Percentiles rank a stretch among this genome's conserved stretches.
phyloP scores from a whole-genome alignment of 2,113 vertebrate genomes.

The Labrus mixtus region DNA sequence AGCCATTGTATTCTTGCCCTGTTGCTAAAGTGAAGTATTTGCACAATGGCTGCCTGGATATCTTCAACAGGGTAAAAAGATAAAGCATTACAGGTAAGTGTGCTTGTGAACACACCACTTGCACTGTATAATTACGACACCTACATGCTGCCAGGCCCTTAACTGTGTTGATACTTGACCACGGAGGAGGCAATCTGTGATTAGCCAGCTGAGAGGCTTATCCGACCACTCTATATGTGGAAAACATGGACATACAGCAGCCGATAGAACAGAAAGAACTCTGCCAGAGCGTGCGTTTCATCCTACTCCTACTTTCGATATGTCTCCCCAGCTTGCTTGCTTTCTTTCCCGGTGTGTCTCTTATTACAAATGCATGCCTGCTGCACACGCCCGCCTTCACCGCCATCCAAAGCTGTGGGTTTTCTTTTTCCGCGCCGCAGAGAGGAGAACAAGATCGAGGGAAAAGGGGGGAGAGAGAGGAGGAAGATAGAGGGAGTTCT shows the following conservation, averaged over 20 bases:
- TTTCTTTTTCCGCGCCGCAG: conserved; percentile 52
- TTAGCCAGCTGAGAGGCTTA: conserved; percentile 58
- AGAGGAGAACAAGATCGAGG: conserved; percentile 25
- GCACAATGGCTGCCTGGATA: neutral
- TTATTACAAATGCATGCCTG: conserved; percentile 65
- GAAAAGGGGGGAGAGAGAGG: neutral
- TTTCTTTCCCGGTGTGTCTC: conserved; percentile 26
- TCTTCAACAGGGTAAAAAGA: neutral
- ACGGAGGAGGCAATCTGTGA: conserved; percentile 50
- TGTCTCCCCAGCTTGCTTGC: conserved; percentile 31
- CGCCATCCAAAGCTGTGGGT: conserved; percentile 50
- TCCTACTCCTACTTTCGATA: conserved; percentile 37
- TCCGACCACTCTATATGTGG: conserved; percentile 50
- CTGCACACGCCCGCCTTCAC: conserved; percentile 26
- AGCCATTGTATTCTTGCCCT: neutral
- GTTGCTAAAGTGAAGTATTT: conserved; percentile 15
- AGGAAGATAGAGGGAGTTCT: conserved; percentile 21
- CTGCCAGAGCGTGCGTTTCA: conserved; percentile 28
- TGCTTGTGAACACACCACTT: conserved; percentile 50
- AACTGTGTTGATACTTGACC: conserved; percentile 77
- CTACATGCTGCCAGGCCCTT: conserved; percentile 48
- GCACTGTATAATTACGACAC: conserved; percentile 53
- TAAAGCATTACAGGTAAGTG: conserved; percentile 9
- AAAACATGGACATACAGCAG: conserved; percentile 32
- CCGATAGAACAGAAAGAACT: conserved; percentile 15